phyloP scores from a whole-genome alignment of 2,113 vertebrate genomes.

The Cololabis saira region DNA sequence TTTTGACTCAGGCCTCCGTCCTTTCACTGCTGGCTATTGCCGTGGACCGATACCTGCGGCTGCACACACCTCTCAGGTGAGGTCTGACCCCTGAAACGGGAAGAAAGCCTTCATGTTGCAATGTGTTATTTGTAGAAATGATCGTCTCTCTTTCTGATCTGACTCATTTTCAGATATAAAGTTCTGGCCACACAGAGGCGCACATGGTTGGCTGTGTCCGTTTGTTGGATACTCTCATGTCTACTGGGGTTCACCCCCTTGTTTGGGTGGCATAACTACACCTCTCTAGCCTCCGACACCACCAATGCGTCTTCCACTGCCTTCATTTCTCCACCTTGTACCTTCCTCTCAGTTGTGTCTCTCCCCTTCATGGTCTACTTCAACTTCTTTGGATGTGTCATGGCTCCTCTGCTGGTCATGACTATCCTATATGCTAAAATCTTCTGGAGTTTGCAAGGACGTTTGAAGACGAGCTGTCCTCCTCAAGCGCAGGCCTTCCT shows the following conservation, averaged over 20 bases:
- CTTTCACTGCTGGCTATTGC: conserved; percentile 73
- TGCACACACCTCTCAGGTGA: conserved; percentile 69
- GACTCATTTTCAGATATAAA: conserved; percentile 58
- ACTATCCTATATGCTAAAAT: conserved; percentile 64
- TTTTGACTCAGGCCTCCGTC: conserved; percentile 73
- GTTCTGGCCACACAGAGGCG: conserved; percentile 54
- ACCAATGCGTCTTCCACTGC: conserved; percentile 31
- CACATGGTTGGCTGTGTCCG: conserved; percentile 47
- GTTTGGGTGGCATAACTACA: conserved; percentile 68
- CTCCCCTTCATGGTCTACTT: conserved; percentile 79
- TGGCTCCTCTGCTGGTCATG: conserved; percentile 72
- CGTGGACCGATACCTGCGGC: conserved; percentile 69
- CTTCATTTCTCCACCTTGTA: conserved; percentile 44
- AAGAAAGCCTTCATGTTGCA: background rate
- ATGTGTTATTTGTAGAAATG: background rate
- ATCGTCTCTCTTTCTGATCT: background rate
- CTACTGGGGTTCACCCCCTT: conserved; percentile 68
- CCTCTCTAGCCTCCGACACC: background rate
- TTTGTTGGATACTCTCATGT: conserved; percentile 70
- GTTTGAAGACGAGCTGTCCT: conserved; percentile 55
- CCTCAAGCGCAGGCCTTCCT: conserved; percentile 50
- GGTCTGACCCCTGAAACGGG: background rate
- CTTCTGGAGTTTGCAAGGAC: conserved; percentile 67
- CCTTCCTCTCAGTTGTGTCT: conserved; percentile 64
- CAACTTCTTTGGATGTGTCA: conserved; percentile 72